Evolutionary conservation across 2,888 invertebrate genomes (phyloP).

Genomic region (Cremastobaeus sp.): DNA sequence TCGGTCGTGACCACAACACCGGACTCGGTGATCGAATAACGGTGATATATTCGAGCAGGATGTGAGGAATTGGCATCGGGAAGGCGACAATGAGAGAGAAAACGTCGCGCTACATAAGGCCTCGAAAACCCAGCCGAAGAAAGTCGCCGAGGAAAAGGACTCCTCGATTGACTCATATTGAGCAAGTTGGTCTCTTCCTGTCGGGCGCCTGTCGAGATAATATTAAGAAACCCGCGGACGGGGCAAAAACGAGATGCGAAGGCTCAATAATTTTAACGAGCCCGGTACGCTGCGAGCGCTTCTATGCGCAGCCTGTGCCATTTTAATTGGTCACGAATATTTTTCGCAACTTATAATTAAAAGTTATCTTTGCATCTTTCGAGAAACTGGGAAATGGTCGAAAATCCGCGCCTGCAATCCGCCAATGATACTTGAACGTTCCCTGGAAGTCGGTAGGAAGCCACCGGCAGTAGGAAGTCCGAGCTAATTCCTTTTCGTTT

Average conservation of each 20-base stretch:
- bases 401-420: no score
- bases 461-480: no score
- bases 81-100: constrained; percentile 49
- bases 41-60: constrained; percentile 61
- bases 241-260: neutral
- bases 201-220: no score
- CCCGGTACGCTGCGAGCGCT: neutral
- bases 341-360: neutral
- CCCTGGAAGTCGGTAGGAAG: no score
- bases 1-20: constrained; percentile 64
- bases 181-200: no score
- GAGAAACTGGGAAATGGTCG: no score
- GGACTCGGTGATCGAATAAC: constrained; percentile 65
- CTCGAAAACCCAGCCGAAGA: constrained; percentile 48
- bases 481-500: no score
- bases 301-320: neutral
- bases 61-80: constrained; percentile 41
- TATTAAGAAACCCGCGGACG: no score
- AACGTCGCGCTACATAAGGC: constrained; percentile 16
- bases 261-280: neutral
- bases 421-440: no score
- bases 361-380: neutral
- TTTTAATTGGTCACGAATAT: neutral
- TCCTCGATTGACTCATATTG: no score
- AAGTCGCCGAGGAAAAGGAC: constrained; percentile 25